Evolutionary conservation across 2,888 invertebrate genomes (phyloP), one percentile per base, ranked within the genome.

Genomic region (Eustalomyia histrio): DNA sequence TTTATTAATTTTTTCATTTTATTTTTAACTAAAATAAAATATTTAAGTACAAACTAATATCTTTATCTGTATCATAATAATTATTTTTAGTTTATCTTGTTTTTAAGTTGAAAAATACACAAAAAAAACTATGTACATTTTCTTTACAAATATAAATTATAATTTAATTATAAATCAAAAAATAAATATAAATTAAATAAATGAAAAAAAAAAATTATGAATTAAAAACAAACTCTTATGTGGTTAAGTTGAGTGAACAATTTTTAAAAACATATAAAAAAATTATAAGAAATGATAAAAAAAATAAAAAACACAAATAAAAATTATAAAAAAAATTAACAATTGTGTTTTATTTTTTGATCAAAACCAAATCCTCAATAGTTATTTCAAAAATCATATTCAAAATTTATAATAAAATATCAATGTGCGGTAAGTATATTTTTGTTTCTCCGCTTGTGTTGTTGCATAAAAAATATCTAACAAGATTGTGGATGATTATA

Each of bases 41-140:
- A 58, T 83, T 83, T 83, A 72, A 83, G 83, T 83, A 83, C 83
- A 83, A 83, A 83, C 72, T 80, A 80, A 79, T 73, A 69, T 76
- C 67, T 76, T 63, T 76, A 76, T 76, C 80, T 76, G 76, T 80
- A 80, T 76, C 57, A 74, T 80, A 71, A 71, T 52, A 68, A 80
- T 58, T 43, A 29, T 58, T 50, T 71, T 78, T 64, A 57, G 43
- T 67, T 78, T 74, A 39, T 57, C 7, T 63, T 76, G n/a, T 39
- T 67, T 74, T 67, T 83, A 71, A 57, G 33, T 76, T 68, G 2
- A 71, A 64, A 65, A 67, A n/a, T n/a, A n/a, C n/a, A n/a, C n/a
- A 53, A 63, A 43, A 68, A 64, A 75, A 65, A 80, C 69, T 75
- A 82, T 82, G 78, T 74, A 81, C 29, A 82, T 82, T 78, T 80